Percentiles rank a stretch among this genome's conserved stretches.
phyloP scores from a whole-genome alignment of 2,888 invertebrate genomes.

The Cerceris rybyensis region DNA sequence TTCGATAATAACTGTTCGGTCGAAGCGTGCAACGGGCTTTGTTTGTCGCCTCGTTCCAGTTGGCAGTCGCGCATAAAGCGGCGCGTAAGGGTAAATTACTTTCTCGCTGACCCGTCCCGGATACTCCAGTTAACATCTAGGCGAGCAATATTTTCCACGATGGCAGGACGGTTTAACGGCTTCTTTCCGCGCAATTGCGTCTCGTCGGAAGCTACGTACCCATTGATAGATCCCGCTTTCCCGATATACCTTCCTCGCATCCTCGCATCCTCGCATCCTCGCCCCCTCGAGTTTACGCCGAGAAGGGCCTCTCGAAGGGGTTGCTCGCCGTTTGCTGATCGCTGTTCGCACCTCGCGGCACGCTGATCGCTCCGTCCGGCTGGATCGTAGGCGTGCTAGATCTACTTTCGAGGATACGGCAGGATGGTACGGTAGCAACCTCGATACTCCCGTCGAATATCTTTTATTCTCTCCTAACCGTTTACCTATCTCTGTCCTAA shows the following conservation, averaged over 20 bases:
- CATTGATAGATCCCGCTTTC: slow-evolving; percentile 5
- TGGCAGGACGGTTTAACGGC: slow-evolving; percentile 42
- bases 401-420: too few species aligned
- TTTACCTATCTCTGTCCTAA: too few species aligned
- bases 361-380: too few species aligned
- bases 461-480: too few species aligned
- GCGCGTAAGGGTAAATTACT: slow-evolving; percentile 70
- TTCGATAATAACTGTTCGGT: slow-evolving; percentile 49
- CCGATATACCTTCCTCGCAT: not conserved
- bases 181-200: slow-evolving; percentile 53
- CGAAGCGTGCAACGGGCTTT: slow-evolving; percentile 43
- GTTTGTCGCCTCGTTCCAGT: slow-evolving; percentile 60
- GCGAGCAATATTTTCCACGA: slow-evolving; percentile 65
- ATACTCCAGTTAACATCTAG: slow-evolving; percentile 76
- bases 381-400: too few species aligned
- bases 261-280: too few species aligned
- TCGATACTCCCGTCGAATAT: too few species aligned
- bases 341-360: too few species aligned
- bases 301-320: too few species aligned
- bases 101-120: slow-evolving; percentile 72
- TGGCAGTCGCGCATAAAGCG: slow-evolving; percentile 54
- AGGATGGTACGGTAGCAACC: too few species aligned
- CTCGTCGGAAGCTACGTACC: slow-evolving; percentile 26
- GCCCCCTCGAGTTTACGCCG: too few species aligned
- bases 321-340: too few species aligned